These are phyloP conservation scores for Andrena camellia DNA, from an alignment of 2,888 invertebrate species.

Conservation along the genomic window DNA sequence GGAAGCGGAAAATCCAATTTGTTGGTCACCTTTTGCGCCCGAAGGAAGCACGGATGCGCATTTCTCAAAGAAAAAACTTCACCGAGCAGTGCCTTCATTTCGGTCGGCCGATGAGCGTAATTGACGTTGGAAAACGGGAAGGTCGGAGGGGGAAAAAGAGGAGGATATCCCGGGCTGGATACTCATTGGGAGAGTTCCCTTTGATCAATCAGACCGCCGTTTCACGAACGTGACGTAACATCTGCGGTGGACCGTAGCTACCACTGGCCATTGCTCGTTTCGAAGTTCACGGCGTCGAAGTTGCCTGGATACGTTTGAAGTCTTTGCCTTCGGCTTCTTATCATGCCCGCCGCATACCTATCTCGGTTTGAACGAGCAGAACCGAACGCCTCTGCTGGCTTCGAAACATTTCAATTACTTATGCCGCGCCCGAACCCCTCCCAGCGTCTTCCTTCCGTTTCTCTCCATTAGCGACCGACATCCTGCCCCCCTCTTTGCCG, in stretches of 20 bases:
- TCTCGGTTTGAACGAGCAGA: conserved; percentile 25
- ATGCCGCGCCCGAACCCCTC: conserved; percentile 45
- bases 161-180: conserved; percentile 32
- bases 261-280: conserved; percentile 40
- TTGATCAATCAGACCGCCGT: conserved; percentile 70
- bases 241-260: conserved; percentile 53
- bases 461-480: conserved; percentile 64
- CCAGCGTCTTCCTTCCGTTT: conserved; percentile 39
- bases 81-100: conserved; percentile 42
- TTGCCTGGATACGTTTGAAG: conserved; percentile 62
- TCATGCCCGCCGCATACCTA: conserved; percentile 52
- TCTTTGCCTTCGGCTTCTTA: conserved; percentile 54
- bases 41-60: conserved; percentile 12
- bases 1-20: conserved; percentile 43
- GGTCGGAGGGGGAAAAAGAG: neutral
- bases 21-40: conserved; percentile 20
- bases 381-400: conserved; percentile 35
- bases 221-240: conserved; percentile 68
- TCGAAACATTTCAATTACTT: conserved; percentile 73
- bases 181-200: conserved; percentile 56
- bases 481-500: conserved; percentile 35
- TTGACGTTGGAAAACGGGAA: conserved; percentile 44
- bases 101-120: conserved; percentile 53
- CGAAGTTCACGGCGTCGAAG: conserved; percentile 53
- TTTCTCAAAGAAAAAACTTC: conserved; percentile 56